Percentiles rank a stretch among this genome's conserved stretches.
Evolutionary conservation across 2,888 invertebrate genomes (phyloP).

Genomic region (Campopleginae sp.): DNA sequence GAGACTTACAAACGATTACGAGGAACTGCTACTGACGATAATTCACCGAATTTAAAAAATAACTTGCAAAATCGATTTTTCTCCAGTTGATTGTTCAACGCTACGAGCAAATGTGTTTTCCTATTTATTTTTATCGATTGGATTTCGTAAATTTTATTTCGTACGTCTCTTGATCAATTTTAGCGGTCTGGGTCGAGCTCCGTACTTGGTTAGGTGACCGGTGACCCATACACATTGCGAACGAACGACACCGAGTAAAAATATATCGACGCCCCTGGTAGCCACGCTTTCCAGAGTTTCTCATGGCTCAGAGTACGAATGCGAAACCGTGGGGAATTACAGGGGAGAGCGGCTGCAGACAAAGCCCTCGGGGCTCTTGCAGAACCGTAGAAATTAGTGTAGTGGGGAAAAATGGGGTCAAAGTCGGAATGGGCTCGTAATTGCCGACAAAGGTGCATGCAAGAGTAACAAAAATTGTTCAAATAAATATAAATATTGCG

Average conservation of each 20-base stretch:
- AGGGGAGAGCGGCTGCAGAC: neutral
- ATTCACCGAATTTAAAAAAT: neutral
- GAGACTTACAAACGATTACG: neutral
- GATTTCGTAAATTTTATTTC: conserved; percentile 67
- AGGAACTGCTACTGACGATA: neutral
- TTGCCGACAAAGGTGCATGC: neutral
- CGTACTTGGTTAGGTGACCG: neutral
- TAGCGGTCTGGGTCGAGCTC: neutral
- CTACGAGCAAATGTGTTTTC: neutral
- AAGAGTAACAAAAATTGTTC: neutral
- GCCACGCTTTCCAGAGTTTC: no score
- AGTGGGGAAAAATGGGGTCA: neutral
- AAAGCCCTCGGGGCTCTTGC: neutral
- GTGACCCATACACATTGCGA: no score
- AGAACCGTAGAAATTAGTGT: neutral
- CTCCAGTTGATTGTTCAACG: neutral
- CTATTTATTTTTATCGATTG: conserved; percentile 39
- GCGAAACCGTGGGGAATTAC: no score
- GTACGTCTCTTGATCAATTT: conserved; percentile 54
- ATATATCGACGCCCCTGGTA: neutral
- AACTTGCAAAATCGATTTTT: neutral
- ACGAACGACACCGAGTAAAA: neutral
- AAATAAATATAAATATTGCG: neutral
- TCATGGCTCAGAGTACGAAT: no score
- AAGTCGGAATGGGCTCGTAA: neutral